Evolutionary conservation across 1,140 invertebrate species (phyloP).

Genomic region (Octopus sinensis): DNA sequence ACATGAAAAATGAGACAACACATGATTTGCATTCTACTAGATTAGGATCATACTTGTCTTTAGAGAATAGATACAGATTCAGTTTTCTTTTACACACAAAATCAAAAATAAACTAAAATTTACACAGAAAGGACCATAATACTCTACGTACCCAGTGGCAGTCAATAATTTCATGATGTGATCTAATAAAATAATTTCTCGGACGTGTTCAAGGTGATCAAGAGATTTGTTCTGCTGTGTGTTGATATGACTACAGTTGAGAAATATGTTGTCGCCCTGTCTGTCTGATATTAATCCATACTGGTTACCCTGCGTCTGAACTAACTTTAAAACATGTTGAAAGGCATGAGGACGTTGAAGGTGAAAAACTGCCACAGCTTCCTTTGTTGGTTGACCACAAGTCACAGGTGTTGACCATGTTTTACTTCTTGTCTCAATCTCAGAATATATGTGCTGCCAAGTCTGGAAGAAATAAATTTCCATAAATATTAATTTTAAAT

Average conservation of each 20-base stretch:
- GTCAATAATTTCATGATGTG: no score
- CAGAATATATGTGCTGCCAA: not conserved
- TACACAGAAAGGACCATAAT: no score
- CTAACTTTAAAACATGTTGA: not conserved
- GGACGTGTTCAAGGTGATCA: no score
- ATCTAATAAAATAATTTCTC: no score
- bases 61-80: no score
- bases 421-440: not conserved
- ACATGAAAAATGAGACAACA: no score
- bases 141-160: no score
- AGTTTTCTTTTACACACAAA: no score
- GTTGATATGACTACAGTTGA: not conserved
- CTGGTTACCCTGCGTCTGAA: not conserved
- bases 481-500: no score
- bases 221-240: not conserved
- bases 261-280: not conserved
- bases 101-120: no score
- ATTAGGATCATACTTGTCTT: no score
- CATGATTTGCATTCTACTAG: no score
- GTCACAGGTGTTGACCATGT: not conserved
- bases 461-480: not conserved
- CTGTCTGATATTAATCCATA: not conserved
- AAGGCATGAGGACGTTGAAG: not conserved
- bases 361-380: not conserved
- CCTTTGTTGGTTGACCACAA: not conserved